Evolutionary conservation across 2,888 invertebrate genomes (phyloP), one percentile per base, ranked within the genome.

Genomic region (Machimus atricapillus): DNA sequence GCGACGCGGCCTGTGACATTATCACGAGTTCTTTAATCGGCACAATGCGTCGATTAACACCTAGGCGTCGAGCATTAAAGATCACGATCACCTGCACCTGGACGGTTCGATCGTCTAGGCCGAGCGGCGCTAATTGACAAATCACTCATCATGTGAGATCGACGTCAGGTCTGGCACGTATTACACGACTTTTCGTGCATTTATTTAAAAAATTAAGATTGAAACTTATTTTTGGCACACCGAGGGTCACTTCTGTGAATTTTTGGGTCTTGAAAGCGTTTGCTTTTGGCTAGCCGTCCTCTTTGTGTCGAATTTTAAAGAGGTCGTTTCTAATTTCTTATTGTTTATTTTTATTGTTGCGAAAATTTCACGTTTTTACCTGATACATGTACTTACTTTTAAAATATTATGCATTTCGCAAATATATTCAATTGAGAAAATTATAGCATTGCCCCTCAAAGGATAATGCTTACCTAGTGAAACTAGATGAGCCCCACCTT

Each of bases 91-190:
- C 79, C 52, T 79, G 52, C 79, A 79, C 31, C 52, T 79, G 34
- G 19, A 9, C 66, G 27, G 2, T 4, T 7, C 14, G 79, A 27
- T 40, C 52, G 79, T 79, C 79, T 46, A 46, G 52, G 46, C 43
- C 52, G 31, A 27, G 16, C n/a, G 52, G 79, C 52, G 79, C 79
- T 79, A 79, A 79, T 79, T 79, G 79, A 46, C 46, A 31, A 79
- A 79, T 79, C 43, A 79, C 27, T 79, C 52, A n/a, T 79, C 79
- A 79, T 79, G 79, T 79, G 79, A 79, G 52, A 46, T 46, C 27
- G 79, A 79, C 79, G 79, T 79, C 79, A 79, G 27, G 79, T 52
- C 79, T 52, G 52, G 52, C 52, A 52, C 40, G 52, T 31, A 79
- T 79, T 79, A 52, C 27, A 79, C 46, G 79, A 79, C 9, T 52